Base-by-base conservation (phyloP, 2,888 invertebrate species). In the Latrodectus elegans region DNA sequence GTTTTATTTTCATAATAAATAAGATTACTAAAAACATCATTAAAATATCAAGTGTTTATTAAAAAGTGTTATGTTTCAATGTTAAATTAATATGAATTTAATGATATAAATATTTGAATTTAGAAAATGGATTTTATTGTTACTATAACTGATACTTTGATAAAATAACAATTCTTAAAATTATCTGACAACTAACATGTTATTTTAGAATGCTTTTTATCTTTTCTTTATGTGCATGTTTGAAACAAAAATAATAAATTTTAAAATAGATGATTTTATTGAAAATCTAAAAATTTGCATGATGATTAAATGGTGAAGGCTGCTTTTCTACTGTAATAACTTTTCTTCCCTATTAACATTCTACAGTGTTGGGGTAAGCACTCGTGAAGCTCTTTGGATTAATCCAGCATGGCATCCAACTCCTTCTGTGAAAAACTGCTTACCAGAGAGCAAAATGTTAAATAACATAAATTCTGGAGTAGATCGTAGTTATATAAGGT, bases 341-440 rank as follows among this genome's bases (percentile, higher is more conserved):
- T 52, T 60, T 38, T 84, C 77, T 84, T 70, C 67, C 75, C 67
- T 75, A 60, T 85, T 80, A 85, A 85, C 80, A 73, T 84, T 74
- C 78, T 84, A 26, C 70, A 89, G 89, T 49, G 80, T 80, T 74
- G 89, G 88, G 52, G 91, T 90, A 38, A 90, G 89, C 77, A 88
- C 90, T 49, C 84, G 90, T 52, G 90, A 90, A 81, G 89, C 94
- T 89, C 92, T 95, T 64, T 95, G 95, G 95, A 95, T 95, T 89
- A 95, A 95, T 91, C 93, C 95, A 87, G 94, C 95, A 65, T 95
- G 95, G 95, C 93, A 94, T 88, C 94, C 94, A 6, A 92, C 92
- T 3, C 93, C 93, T 89, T 84, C 90, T 2, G 94, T 94, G 90
- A 95, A 95, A 91, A 95, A 95, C 90, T 71, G 80, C 71, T 94